Base-by-base conservation (phyloP, 2,113 vertebrate species). In the Archilochus colubris region DNA sequence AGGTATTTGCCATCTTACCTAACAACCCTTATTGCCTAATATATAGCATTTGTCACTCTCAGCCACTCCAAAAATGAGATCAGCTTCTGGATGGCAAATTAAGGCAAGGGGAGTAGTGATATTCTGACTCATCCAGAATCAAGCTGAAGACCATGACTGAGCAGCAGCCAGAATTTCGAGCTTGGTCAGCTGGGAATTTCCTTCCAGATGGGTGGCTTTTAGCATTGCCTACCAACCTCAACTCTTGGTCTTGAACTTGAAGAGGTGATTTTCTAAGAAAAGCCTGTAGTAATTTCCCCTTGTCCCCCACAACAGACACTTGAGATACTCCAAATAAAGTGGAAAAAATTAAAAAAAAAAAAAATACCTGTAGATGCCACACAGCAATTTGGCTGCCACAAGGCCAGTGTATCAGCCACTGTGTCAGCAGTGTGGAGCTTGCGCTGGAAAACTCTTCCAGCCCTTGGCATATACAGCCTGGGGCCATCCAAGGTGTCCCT, bases 81-180 rank as follows among this genome's bases (percentile, higher is more conserved):
- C 36, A 23, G 59, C 69, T 70, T 64, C 46, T 33, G 51, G 25
- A 55, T 44, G 31, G 20, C 38, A 70, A 64, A 55, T 44, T 27
- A 75, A 69, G n/a, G 28, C 54, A 61, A 59, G 17, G 22, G 10
- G 14, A 62, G 31, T 59, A 82, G 30, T 43, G 8, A 3, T 64
- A 18, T 53, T 68, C 79, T 82, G 55, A 43, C 23, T 77, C 23
- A 28, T 31, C 17, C 46, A 61, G 59, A 14, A 38, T 54, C 21
- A n/a, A 62, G 16, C 2, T 54, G 77, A 79, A 86, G 46, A 69
- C 38, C 0, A 0, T 48, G 30, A 81, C 8, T 0, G 3, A 69
- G 46, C 25, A 85, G 54, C 38, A 64, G 33, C 30, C 38, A 73
- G 22, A 79, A 80, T 46, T 31, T 50, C 82, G 6, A 2, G 0